Percentiles rank a stretch among this genome's conserved stretches.
Evolutionary conservation across 35 echinoderm and acorn worm species (phyloP).

Genomic region (Chiridota heheva): DNA sequence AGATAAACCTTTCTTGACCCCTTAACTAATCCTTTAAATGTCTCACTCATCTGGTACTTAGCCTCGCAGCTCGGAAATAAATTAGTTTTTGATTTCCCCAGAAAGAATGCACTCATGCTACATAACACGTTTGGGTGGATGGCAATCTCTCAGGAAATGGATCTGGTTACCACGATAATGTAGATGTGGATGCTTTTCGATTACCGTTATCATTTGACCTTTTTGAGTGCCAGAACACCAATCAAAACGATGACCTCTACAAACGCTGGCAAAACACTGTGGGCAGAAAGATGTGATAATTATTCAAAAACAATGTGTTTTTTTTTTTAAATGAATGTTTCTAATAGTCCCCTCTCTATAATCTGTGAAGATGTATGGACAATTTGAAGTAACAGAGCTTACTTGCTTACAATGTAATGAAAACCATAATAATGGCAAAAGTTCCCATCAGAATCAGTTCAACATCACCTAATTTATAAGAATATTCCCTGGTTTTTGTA

Average conservation of each 20-base stretch:
- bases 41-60: no score
- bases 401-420: neutral
- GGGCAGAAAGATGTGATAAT: neutral
- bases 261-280: slow-evolving; percentile 67
- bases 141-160: no score
- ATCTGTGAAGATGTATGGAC: neutral
- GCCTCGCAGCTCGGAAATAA: no score
- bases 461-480: no score
- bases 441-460: neutral
- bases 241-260: slow-evolving; percentile 65
- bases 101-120: no score
- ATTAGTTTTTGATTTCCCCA: no score
- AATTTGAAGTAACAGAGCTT: neutral
- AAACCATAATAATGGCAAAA: neutral
- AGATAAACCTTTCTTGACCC: no score
- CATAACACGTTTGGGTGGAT: no score
- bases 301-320: neutral
- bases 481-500: no score
- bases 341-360: neutral
- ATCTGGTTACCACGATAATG: no score
- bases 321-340: neutral
- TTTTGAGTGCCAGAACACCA: slow-evolving; percentile 54
- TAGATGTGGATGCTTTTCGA: no score
- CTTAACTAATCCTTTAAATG: no score
- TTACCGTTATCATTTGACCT: slow-evolving; percentile 67